Evolutionary conservation across 2,888 invertebrate genomes (phyloP).

Genomic region (Sicus ferrugineus): DNA sequence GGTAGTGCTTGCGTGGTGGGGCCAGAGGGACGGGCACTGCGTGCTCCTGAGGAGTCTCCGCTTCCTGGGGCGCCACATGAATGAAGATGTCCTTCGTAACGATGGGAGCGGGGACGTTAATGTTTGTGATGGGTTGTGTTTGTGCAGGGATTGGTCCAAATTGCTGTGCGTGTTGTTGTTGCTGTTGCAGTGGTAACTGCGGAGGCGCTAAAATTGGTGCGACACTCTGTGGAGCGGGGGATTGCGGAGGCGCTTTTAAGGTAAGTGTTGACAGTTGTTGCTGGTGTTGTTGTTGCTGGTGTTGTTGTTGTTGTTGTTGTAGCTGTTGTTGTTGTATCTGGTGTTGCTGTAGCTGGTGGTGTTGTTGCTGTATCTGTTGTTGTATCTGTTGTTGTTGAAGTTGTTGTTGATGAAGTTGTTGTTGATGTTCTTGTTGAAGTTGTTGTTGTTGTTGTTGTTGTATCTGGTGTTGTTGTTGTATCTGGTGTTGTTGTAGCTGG

Average conservation of each 20-base stretch:
- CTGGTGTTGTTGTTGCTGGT: too few species aligned
- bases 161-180: conserved; percentile 36
- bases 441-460: conserved; percentile 34
- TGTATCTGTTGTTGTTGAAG: not conserved
- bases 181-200: conserved; percentile 30
- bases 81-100: conserved; percentile 63
- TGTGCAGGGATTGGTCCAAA: conserved; percentile 20
- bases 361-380: conserved; percentile 20
- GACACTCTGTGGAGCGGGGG: conserved; percentile 36
- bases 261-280: too few species aligned
- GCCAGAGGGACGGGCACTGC: conserved; percentile 44
- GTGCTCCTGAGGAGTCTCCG: conserved; percentile 47
- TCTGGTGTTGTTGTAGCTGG: conserved; percentile 24
- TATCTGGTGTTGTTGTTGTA: conserved; percentile 24
- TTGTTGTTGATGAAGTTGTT: conserved; percentile 18
- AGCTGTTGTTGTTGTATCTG: conserved; percentile 34
- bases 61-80: conserved; percentile 61
- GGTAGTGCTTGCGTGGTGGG: conserved; percentile 61
- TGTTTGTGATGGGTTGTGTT: conserved; percentile 16
- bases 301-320: conserved; percentile 2
- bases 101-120: conserved; percentile 42
- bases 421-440: conserved; percentile 38
- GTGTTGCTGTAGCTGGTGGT: not conserved
- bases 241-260: too few species aligned
- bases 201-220: conserved; percentile 36